Evolutionary conservation across 2,797 vertebrate genomes (phyloP), one percentile per base, ranked within the genome.

Genomic region (Miichthys miiuy): DNA sequence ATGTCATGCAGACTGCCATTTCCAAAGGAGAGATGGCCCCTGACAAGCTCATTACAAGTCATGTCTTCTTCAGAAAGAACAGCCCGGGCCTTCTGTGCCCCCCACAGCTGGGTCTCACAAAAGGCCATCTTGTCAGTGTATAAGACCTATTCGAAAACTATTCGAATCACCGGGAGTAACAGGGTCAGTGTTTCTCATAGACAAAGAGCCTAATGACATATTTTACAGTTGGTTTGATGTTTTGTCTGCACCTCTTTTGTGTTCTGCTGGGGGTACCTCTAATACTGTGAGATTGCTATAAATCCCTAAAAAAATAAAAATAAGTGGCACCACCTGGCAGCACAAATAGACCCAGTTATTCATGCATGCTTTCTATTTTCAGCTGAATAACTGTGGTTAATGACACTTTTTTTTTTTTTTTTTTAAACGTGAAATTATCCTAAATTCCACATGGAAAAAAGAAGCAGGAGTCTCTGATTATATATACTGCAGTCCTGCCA

Each of bases 121-220:
- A 93, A 91, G 87, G 76, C 82, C 85, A 76, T 87, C 88, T 88
- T 93, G 89, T 88, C 84, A 84, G 77, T 72, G 78, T 87, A 68
- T 54, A 75, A 83, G 84, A 79, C 67, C 82, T 80, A 79, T 80
- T 88, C 34, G 56, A 89, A 85, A 90, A 88, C 79, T 83, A 80
- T 78, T 87, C 38, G 79, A 87, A 83, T 91, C 79, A 86, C 63
- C 27, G 16, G 63, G 65, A 85, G 56, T 68, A 85, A 80, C 81
- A 74, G 75, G 85, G 78, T 87, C 88, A 87, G 82, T 90, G 88
- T 82, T 84, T 82, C 85, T 80, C 50, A 68, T 83, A 89, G 89
- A 92, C 93, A 94, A 95, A 94, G 89, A 83, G 86, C 47, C 75
- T 92, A 94, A 95, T 93, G 85, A 69, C 88, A 93, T 91, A 92